phyloP scores from a whole-genome alignment of 2,888 invertebrate genomes.

The Diplazon laetatorius region DNA sequence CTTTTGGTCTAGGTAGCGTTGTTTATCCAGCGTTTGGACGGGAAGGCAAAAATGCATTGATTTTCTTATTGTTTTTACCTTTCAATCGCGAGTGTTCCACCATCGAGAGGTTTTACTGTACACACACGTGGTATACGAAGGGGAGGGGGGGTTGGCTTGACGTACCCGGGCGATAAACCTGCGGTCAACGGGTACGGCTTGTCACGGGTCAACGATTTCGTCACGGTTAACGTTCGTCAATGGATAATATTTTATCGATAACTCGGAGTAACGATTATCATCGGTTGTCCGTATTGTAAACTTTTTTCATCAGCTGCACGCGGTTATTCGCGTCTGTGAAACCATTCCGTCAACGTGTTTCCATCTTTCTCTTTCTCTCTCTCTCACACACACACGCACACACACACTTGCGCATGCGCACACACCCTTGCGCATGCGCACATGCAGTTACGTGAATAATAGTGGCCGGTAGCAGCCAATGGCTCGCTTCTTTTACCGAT shows the following conservation, averaged over 20 bases:
- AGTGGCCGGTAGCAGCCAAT: neutral
- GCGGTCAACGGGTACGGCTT: neutral
- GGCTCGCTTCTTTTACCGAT: constrained; percentile 61
- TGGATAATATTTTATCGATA: constrained; percentile 56
- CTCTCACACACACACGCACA: constrained; percentile 25
- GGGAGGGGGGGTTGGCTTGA: no score
- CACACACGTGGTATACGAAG: no score
- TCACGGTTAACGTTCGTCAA: constrained; percentile 30
- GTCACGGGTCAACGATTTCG: constrained; percentile 21
- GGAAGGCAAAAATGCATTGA: no score
- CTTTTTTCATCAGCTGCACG: constrained; percentile 37
- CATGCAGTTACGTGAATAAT: constrained; percentile 20
- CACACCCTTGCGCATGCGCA: no score
- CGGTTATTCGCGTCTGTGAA: constrained; percentile 44
- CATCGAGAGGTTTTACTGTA: no score
- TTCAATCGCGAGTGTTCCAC: no score
- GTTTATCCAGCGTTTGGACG: no score
- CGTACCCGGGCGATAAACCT: no score
- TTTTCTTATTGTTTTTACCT: no score
- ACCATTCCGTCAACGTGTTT: constrained; percentile 17
- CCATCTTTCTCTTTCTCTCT: constrained; percentile 21
- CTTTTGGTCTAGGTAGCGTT: no score
- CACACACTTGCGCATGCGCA: no score
- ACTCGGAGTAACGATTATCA: constrained; percentile 53
- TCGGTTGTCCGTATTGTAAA: constrained; percentile 20